Percentiles rank a stretch among this genome's conserved stretches.
phyloP scores from a whole-genome alignment of 2,113 vertebrate species.

The Siphamia tubifer region DNA sequence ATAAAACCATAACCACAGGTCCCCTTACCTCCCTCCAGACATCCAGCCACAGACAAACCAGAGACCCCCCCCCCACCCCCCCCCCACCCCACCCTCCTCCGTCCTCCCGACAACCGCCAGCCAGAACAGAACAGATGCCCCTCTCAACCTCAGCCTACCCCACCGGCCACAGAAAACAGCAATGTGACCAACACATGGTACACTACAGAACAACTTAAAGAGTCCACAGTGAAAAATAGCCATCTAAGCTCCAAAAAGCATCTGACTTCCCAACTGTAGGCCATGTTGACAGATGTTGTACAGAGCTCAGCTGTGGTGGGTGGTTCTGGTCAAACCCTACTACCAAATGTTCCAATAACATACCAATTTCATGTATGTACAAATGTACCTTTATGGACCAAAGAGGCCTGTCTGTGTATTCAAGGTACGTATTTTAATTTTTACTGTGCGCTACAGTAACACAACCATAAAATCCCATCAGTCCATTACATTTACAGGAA shows the following conservation, averaged over 20 bases:
- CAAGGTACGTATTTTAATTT: background rate
- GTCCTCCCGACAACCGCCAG: background rate
- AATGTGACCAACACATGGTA: background rate
- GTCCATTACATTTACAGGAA: background rate
- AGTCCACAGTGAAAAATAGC: constrained; percentile 24
- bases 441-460: background rate
- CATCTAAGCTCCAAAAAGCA: constrained; percentile 3
- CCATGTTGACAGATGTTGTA: constrained; percentile 48
- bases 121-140: constrained; percentile 33
- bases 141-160: constrained; percentile 16
- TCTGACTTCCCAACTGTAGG: background rate
- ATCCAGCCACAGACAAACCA: constrained; percentile 28
- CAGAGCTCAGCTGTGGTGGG: constrained; percentile 47
- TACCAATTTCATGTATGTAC: constrained; percentile 45
- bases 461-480: background rate
- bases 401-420: constrained; percentile 14
- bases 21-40: constrained; percentile 15
- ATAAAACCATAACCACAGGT: constrained; percentile 28
- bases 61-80: background rate
- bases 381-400: constrained; percentile 32
- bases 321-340: constrained; percentile 26
- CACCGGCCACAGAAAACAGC: constrained; percentile 29
- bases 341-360: constrained; percentile 68
- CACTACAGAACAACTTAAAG: background rate
- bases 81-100: no score